These are phyloP conservation scores for Tiaroga cobitis DNA, from an alignment of 2,797 vertebrate genomes.

Conservation along the genomic window DNA sequence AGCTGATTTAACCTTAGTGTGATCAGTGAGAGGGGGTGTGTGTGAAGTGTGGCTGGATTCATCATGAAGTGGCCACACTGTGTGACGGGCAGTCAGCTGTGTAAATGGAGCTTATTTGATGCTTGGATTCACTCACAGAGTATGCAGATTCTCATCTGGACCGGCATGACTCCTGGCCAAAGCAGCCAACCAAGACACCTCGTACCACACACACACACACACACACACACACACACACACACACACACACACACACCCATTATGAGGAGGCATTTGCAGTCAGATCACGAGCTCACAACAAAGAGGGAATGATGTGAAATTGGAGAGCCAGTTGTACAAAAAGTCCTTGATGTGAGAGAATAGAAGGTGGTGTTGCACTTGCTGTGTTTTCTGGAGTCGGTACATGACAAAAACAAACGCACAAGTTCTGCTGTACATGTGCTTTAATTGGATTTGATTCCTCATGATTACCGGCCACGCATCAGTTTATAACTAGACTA, in stretches of 20 bases:
- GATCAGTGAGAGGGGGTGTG: conserved; percentile 5
- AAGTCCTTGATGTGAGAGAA: conserved; percentile 1
- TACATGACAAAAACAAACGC: conserved; percentile 41
- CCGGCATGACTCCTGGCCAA: conserved; percentile 42
- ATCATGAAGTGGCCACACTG: conserved; percentile 19
- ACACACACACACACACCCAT: background rate
- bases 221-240: background rate
- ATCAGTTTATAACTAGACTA: conserved; percentile 9
- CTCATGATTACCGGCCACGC: conserved; percentile 16
- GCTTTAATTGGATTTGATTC: conserved; percentile 55
- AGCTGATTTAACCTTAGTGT: conserved; percentile 45
- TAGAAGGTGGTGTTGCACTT: background rate
- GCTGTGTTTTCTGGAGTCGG: background rate
- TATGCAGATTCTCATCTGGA: conserved; percentile 46
- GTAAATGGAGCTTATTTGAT: conserved; percentile 60
- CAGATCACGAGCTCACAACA: conserved; percentile 45
- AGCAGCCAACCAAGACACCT: conserved; percentile 28
- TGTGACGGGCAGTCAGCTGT: conserved; percentile 53
- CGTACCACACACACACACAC: conserved; percentile 19
- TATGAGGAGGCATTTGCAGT: conserved; percentile 42
- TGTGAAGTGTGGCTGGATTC: conserved; percentile 30
- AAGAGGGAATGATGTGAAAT: conserved; percentile 34
- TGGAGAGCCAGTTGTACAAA: conserved; percentile 11
- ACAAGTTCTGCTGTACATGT: conserved; percentile 31
- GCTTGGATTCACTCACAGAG: conserved; percentile 54